Evolutionary conservation across 2,797 vertebrate species (phyloP).

Genomic region (Kryptopterus vitreolus): DNA sequence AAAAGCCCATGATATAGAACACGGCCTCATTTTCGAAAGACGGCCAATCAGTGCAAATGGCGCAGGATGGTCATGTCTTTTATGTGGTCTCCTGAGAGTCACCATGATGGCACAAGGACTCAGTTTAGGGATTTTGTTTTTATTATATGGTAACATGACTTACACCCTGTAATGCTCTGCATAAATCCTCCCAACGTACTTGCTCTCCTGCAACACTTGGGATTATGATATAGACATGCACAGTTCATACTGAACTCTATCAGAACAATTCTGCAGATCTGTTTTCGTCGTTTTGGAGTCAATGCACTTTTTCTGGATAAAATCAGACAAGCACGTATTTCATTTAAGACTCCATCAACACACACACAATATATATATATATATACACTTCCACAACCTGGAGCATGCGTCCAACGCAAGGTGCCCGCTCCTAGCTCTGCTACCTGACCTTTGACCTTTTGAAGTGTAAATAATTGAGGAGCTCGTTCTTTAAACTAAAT

Average conservation of each 20-base stretch:
- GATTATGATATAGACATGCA: constrained; percentile 65
- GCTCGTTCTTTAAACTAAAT: constrained; percentile 56
- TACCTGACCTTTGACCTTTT: constrained; percentile 59
- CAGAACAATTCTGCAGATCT: constrained; percentile 54
- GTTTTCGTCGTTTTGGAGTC: constrained; percentile 25
- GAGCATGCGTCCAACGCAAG: constrained; percentile 59
- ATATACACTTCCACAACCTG: constrained; percentile 61
- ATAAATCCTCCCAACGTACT: constrained; percentile 70
- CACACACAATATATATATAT: not conserved
- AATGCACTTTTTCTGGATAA: constrained; percentile 3
- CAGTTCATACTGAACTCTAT: constrained; percentile 55
- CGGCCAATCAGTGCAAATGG: constrained; percentile 73
- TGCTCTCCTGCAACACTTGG: constrained; percentile 46
- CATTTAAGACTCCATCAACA: not conserved
- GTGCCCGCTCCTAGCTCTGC: constrained; percentile 54
- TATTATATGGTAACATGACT: constrained; percentile 73
- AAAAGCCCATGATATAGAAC: constrained; percentile 83
- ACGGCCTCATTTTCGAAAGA: constrained; percentile 79
- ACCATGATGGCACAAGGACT: constrained; percentile 76
- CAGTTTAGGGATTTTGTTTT: constrained; percentile 70
- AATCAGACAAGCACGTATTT: not conserved
- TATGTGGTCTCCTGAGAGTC: constrained; percentile 72
- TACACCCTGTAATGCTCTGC: constrained; percentile 72
- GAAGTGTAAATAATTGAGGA: constrained; percentile 66
- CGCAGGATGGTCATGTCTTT: constrained; percentile 65